phyloP scores from a whole-genome alignment of 2,888 invertebrate genomes.

The Cecidostiba fungosa region DNA sequence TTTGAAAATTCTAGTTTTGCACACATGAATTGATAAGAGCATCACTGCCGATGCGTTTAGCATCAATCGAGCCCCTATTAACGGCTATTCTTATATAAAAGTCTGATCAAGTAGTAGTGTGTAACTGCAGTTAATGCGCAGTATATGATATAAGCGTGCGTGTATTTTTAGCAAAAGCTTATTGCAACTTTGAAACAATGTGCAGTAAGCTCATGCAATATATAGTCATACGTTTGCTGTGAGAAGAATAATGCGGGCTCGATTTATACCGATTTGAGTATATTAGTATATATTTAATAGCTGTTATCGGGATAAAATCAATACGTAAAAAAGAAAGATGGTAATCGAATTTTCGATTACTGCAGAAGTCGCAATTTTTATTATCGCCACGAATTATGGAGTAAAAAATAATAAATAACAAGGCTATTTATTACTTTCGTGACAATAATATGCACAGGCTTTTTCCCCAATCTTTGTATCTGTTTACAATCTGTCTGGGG shows the following conservation, averaged over 20 bases:
- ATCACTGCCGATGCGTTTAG: no score
- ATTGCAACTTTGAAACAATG: neutral
- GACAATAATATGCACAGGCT: neutral
- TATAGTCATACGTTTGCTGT: neutral
- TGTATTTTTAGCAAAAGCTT: neutral
- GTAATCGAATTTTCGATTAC: no score
- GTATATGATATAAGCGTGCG: neutral
- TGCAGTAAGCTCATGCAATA: neutral
- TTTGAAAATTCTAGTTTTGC: neutral
- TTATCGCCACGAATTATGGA: neutral
- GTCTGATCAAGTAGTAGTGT: no score
- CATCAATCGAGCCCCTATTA: no score
- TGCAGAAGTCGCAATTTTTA: neutral
- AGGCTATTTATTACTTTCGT: neutral
- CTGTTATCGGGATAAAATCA: no score
- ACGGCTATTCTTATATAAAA: no score
- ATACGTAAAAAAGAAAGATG: no score
- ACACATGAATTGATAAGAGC: neutral
- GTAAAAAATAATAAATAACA: neutral
- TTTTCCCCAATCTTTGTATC: neutral
- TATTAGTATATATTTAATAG: no score
- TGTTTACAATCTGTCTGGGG: slow-evolving; percentile 1
- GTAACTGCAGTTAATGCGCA: neutral
- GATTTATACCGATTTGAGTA: no score
- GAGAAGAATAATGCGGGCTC: no score